Evolutionary conservation across 2,113 vertebrate genomes (phyloP).

Genomic region (Campylomormyrus numenius): DNA sequence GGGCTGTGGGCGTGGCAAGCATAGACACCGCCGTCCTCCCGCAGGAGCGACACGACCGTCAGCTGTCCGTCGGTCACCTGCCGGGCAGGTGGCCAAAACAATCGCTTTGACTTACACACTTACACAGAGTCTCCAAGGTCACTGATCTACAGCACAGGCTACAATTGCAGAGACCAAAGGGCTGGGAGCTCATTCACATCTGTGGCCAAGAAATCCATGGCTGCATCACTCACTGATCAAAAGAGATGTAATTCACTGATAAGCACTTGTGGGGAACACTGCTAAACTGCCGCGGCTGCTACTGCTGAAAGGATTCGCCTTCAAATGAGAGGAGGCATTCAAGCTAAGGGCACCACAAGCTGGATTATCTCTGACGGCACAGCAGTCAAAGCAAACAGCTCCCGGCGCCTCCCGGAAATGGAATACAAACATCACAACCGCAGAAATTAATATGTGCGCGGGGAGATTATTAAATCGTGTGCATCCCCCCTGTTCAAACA

Average conservation of each 20-base stretch:
- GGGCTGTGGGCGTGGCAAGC: conserved; percentile 93
- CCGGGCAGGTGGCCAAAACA: neutral
- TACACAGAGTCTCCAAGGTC: neutral
- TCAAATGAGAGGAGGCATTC: neutral
- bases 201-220: neutral
- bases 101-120: neutral
- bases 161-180: neutral
- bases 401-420: neutral
- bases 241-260: neutral
- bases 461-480: neutral
- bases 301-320: neutral
- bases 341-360: neutral
- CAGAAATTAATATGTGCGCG: neutral
- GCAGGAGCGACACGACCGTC: conserved; percentile 75
- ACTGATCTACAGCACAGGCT: neutral
- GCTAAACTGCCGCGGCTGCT: neutral
- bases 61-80: conserved; percentile 87
- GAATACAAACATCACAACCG: neutral
- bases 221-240: neutral
- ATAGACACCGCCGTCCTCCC: conserved; percentile 91
- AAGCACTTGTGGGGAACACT: neutral
- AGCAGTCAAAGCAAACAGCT: neutral
- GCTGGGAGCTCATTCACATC: neutral
- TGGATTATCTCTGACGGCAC: neutral
- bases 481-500: neutral